Base-by-base conservation (phyloP, 1,140 invertebrate genomes). In the Drosophila ambigua region DNA sequence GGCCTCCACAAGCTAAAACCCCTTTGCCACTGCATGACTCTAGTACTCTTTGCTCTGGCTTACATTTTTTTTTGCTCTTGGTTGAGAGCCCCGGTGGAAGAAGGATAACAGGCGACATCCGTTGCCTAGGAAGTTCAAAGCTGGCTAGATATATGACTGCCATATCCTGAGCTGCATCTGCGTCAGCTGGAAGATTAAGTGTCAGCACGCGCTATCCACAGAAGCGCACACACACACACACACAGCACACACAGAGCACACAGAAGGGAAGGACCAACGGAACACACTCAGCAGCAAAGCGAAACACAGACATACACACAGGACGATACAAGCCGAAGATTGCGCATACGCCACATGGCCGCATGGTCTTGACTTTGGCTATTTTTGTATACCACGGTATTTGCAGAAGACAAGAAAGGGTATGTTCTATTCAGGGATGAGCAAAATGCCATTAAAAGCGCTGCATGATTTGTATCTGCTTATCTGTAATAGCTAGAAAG, bases 111-210 rank as follows among this genome's bases (percentile, higher is more conserved):
- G 57, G 52, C 35, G 64, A 69, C 67, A 69, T 71, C 67, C 67
- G 67, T 57, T 50, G 67, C 51, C 67, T 69, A 58, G 67, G 50
- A 71, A 71, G 65, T 50, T 69, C 64, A 69, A 35, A 71, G 71
- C 71, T 71, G 31, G 16, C 45, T 39, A 64, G 71, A 87, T 88
- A 87, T 87, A 87, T 87, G 71, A 62, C 48, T 73, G 69, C 65
- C 65, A 85, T 85, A 87, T 87, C 82, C 83, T 72, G 78, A 55
- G 62, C 74, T 87, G 82, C 82, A 83, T 84, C 80, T 76, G 76
- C 68, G 79, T 57, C 79, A 81, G 77, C 81, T 87, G 65, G 63
- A 82, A 87, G 82, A 87, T 87, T 87, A 88, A 87, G 78, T 87
- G 83, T 55, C 65, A 75, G 78, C 74, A 85, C 83, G 72, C 74